Conservation (phyloP, 2,888 invertebrate species). For the Theretra japonica region DNA sequence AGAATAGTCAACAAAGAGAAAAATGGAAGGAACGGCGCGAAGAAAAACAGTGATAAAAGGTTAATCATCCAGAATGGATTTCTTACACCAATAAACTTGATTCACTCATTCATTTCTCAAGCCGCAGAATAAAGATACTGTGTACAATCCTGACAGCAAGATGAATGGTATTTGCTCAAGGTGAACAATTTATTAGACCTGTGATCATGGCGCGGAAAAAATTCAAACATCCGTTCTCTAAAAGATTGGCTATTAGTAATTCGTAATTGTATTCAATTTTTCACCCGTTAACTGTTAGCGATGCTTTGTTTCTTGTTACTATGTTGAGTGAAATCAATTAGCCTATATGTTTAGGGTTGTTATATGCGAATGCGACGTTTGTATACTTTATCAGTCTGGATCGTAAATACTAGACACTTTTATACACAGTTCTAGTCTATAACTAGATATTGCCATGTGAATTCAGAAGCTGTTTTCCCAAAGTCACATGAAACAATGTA, state of each 20-base stretch:
- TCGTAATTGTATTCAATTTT: slow-evolving; percentile 10
- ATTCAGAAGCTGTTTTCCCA: slow-evolving; percentile 10
- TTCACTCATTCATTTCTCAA: slow-evolving; percentile 58
- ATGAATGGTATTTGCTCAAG: slow-evolving; percentile 66
- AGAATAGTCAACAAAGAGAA: slow-evolving; percentile 41
- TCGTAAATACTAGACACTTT: slow-evolving; percentile 13
- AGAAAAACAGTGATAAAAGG: slow-evolving; percentile 60
- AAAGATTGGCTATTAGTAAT: slow-evolving; percentile 19
- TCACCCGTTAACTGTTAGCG: not conserved
- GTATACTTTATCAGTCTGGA: slow-evolving; percentile 5
- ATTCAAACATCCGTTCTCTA: slow-evolving; percentile 31
- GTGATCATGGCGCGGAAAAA: slow-evolving; percentile 42
- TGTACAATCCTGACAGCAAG: slow-evolving; percentile 52
- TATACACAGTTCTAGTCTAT: slow-evolving; percentile 8
- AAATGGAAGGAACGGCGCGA: slow-evolving; percentile 46
- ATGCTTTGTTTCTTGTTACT: not conserved
- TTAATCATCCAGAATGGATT: slow-evolving; percentile 66
- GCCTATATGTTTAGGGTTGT: not conserved
- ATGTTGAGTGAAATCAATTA: not conserved
- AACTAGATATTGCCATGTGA: slow-evolving; percentile 15
- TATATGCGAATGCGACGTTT: not conserved
- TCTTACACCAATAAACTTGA: slow-evolving; percentile 62
- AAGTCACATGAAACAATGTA: not conserved
- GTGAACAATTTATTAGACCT: slow-evolving; percentile 59
- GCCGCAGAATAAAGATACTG: slow-evolving; percentile 56